phyloP scores from a whole-genome alignment of 2,797 vertebrate genomes.

The Streptopelia turtur region DNA sequence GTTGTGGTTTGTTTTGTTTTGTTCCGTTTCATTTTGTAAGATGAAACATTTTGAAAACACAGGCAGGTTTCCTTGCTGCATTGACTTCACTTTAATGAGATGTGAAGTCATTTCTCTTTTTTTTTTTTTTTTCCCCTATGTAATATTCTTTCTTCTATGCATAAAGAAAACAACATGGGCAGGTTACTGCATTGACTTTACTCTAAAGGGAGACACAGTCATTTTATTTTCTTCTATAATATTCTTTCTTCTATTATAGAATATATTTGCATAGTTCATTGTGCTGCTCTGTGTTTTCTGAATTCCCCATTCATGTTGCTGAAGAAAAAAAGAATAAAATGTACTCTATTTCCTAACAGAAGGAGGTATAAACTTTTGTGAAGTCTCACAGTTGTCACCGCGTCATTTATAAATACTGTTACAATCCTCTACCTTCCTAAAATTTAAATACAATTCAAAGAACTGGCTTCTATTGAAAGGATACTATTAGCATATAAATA shows the following conservation, averaged over 20 bases:
- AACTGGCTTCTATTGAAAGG: slow-evolving; percentile 68
- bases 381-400: slow-evolving; percentile 78
- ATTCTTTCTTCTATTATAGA: slow-evolving; percentile 67
- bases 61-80: slow-evolving; percentile 83
- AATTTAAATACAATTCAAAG: slow-evolving; percentile 79
- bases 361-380: slow-evolving; percentile 77
- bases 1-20: slow-evolving; percentile 66
- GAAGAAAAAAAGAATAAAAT: slow-evolving; percentile 66
- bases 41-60: slow-evolving; percentile 90
- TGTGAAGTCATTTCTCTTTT: slow-evolving; percentile 60
- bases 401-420: slow-evolving; percentile 72
- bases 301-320: slow-evolving; percentile 68
- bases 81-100: slow-evolving; percentile 80
- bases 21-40: slow-evolving; percentile 67
- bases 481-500: slow-evolving; percentile 79
- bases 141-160: slow-evolving; percentile 60
- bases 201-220: slow-evolving; percentile 58
- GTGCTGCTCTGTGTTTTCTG: slow-evolving; percentile 69
- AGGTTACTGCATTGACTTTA: slow-evolving; percentile 65
- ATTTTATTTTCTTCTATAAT: slow-evolving; percentile 70
- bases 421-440: slow-evolving; percentile 75
- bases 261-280: slow-evolving; percentile 75
- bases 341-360: slow-evolving; percentile 75
- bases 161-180: slow-evolving; percentile 79
- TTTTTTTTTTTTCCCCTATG: not conserved